Evolutionary conservation across 1,140 invertebrate species (phyloP).

Genomic region (Calliopsis andreniformis): DNA sequence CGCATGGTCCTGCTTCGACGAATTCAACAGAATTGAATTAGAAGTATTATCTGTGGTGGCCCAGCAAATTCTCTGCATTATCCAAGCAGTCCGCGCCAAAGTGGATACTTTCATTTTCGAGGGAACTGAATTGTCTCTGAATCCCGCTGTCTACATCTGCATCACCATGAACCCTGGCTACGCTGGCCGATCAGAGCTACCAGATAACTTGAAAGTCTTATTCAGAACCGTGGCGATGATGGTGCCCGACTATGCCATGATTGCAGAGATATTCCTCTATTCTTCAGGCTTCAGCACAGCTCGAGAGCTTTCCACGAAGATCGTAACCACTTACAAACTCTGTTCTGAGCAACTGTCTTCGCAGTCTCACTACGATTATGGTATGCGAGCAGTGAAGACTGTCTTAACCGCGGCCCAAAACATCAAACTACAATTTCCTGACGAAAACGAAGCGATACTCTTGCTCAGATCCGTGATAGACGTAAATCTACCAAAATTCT

Average conservation of each 20-base stretch:
- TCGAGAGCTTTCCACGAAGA: constrained; percentile 90
- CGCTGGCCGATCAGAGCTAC: constrained; percentile 91
- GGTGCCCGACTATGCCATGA: constrained; percentile 96
- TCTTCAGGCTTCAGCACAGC: constrained; percentile 94
- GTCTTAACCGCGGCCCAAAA: constrained; percentile 93
- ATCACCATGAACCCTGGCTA: constrained; percentile 98
- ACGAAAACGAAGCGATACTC: constrained; percentile 90
- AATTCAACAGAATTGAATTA: constrained; percentile 96
- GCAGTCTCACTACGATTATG: constrained; percentile 95
- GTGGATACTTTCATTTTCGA: constrained; percentile 91
- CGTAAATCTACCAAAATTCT: constrained; percentile 96
- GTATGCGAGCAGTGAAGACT: constrained; percentile 92
- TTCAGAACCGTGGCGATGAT: constrained; percentile 97
- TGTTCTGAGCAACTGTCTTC: constrained; percentile 95
- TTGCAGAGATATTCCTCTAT: constrained; percentile 94
- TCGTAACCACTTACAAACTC: constrained; percentile 93
- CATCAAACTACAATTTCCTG: constrained; percentile 91
- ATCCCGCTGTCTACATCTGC: constrained; percentile 92
- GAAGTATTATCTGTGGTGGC: constrained; percentile 92
- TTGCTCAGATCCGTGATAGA: constrained; percentile 93
- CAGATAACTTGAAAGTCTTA: constrained; percentile 94
- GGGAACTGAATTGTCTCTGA: constrained; percentile 90
- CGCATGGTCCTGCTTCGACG: constrained; percentile 97
- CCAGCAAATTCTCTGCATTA: constrained; percentile 91
- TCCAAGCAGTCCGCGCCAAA: constrained; percentile 89